Evolutionary conservation across 2,888 invertebrate genomes (phyloP).

Genomic region (Frankliniella fusca): DNA sequence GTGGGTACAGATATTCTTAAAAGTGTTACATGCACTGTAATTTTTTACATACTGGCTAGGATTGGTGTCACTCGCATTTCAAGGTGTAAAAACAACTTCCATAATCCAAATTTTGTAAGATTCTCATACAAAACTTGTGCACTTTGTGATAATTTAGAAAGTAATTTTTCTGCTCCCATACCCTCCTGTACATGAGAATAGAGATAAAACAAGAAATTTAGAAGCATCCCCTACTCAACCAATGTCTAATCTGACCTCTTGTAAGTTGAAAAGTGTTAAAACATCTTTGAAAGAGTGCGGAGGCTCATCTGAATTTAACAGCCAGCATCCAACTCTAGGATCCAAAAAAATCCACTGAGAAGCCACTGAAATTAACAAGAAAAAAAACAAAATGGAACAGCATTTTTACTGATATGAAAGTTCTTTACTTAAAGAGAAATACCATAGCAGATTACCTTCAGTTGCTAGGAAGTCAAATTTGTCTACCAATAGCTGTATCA

Average conservation of each 20-base stretch:
- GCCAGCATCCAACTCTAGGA: slow-evolving; percentile 49
- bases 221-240: too few species aligned
- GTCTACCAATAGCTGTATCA: slow-evolving; percentile 46
- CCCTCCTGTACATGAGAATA: neutral
- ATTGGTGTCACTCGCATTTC: slow-evolving; percentile 51
- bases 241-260: slow-evolving; percentile 41
- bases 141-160: slow-evolving; percentile 42
- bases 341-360: slow-evolving; percentile 41
- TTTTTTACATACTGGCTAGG: slow-evolving; percentile 46
- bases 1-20: slow-evolving; percentile 15
- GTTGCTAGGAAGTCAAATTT: slow-evolving; percentile 43
- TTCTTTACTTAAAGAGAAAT: neutral
- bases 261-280: slow-evolving; percentile 44
- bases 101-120: slow-evolving; percentile 45
- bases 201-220: slow-evolving; percentile 41
- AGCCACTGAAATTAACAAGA: slow-evolving; percentile 35
- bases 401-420: neutral
- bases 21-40: slow-evolving; percentile 16
- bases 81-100: slow-evolving; percentile 50
- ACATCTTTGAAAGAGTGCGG: slow-evolving; percentile 48
- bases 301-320: slow-evolving; percentile 50
- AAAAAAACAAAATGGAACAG: neutral
- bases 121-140: slow-evolving; percentile 37
- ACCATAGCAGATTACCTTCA: slow-evolving; percentile 35
- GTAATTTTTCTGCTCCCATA: neutral